Evolutionary conservation across 2,797 vertebrate species (phyloP).

Genomic region (Alcedo atthis): DNA sequence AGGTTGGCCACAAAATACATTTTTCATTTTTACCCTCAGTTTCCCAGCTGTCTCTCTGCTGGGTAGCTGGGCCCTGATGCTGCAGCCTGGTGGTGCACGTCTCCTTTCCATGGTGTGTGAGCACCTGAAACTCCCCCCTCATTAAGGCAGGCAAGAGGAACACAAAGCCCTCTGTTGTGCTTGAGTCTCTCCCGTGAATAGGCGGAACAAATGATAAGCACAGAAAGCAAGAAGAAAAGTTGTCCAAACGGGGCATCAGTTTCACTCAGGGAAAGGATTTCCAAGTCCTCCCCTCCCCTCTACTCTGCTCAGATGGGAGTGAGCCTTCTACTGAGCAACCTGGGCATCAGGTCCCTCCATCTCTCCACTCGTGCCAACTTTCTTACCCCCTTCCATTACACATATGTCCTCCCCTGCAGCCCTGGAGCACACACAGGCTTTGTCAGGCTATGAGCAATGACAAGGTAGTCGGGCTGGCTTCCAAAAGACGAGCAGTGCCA

Average conservation of each 20-base stretch:
- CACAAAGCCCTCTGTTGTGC: slow-evolving; percentile 48
- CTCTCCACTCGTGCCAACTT: background rate
- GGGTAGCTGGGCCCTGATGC: background rate
- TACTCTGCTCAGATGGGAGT: slow-evolving; percentile 45
- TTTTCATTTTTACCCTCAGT: fast-evolving
- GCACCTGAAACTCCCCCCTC: slow-evolving; percentile 26
- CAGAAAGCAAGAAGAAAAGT: slow-evolving; percentile 29
- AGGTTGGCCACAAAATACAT: background rate
- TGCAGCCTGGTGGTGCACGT: background rate
- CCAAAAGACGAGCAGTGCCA: background rate
- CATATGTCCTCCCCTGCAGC: background rate
- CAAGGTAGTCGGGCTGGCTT: background rate
- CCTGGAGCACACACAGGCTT: background rate
- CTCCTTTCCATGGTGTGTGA: slow-evolving; percentile 26
- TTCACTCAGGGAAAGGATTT: slow-evolving; percentile 56
- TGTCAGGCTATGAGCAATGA: background rate
- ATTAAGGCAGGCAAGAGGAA: slow-evolving; percentile 6
- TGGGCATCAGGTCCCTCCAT: background rate
- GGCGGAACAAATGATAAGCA: slow-evolving; percentile 49
- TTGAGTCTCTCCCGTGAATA: slow-evolving; percentile 61
- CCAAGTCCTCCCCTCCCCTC: slow-evolving; percentile 40
- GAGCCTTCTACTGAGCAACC: background rate
- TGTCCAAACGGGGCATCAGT: slow-evolving; percentile 25
- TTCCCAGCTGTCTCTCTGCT: background rate
- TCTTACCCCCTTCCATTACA: background rate